Percentiles rank a stretch among this genome's conserved stretches.
phyloP scores from a whole-genome alignment of 1,140 invertebrate genomes.

The Trialeurodes vaporariorum region DNA sequence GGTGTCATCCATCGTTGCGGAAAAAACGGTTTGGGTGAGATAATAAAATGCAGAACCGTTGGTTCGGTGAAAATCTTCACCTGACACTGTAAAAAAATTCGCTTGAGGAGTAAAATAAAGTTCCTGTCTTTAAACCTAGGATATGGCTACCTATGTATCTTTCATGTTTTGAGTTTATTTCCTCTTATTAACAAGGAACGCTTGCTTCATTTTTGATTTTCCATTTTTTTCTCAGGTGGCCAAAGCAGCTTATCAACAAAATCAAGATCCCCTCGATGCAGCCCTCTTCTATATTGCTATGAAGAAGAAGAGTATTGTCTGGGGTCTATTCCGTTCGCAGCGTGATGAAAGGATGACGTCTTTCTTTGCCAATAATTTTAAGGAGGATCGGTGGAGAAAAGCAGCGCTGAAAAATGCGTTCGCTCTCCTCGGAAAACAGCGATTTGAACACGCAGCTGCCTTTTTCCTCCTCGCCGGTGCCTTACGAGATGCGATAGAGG shows the following conservation, averaged over 20 bases:
- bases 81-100: no score
- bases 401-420: constrained; percentile 97
- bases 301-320: constrained; percentile 95
- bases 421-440: constrained; percentile 85
- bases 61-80: no score
- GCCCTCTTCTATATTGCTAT: constrained; percentile 96
- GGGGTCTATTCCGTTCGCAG: constrained; percentile 86
- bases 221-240: constrained; percentile 45
- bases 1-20: no score
- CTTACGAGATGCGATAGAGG: constrained; percentile 88
- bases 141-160: neutral
- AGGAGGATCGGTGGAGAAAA: constrained; percentile 85
- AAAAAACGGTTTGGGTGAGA: no score
- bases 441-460: constrained; percentile 86
- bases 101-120: no score
- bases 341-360: constrained; percentile 82
- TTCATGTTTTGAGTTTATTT: no score
- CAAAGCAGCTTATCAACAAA: constrained; percentile 76
- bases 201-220: no score
- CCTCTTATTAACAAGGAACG: no score
- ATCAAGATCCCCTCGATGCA: constrained; percentile 92
- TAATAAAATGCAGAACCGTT: no score
- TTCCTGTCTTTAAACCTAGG: neutral
- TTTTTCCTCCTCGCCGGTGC: constrained; percentile 92
- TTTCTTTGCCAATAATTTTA: constrained; percentile 94